A percentile compares a stretch with the other conserved stretches of the same genome.
phyloP scores from a whole-genome alignment of 1,140 invertebrate species.

The Leptopilina boulardi region DNA sequence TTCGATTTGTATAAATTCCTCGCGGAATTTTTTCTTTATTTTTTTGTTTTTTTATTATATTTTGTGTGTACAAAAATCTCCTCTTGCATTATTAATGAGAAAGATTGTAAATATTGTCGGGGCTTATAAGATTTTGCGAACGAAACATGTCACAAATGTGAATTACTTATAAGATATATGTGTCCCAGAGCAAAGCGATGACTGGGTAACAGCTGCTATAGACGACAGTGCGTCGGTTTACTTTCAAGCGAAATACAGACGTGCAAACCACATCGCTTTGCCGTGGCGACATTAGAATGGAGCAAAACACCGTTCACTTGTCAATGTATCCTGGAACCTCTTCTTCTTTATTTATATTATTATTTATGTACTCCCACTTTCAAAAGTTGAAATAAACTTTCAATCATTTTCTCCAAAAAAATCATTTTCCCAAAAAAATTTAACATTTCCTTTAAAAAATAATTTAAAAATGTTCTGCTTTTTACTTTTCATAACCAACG shows the following conservation, averaged over 20 bases:
- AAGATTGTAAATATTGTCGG: background rate
- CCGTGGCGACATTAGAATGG: slow-evolving; percentile 20
- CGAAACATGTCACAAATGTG: slow-evolving; percentile 21
- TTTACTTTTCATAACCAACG: too few relatives aligned
- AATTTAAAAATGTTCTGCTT: too few relatives aligned
- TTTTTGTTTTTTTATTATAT: too few relatives aligned
- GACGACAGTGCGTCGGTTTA: slow-evolving; percentile 24
- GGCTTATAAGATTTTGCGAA: background rate
- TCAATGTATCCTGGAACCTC: slow-evolving; percentile 24
- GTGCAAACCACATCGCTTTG: slow-evolving; percentile 21
- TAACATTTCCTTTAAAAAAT: too few relatives aligned
- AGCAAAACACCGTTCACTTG: slow-evolving; percentile 27
- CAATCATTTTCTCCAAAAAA: background rate
- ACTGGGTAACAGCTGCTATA: slow-evolving; percentile 23
- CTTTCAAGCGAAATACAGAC: slow-evolving; percentile 29
- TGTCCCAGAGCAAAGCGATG: slow-evolving; percentile 12
- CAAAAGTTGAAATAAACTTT: background rate
- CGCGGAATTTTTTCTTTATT: too few relatives aligned
- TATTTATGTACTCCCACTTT: background rate
- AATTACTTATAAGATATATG: slow-evolving; percentile 14
- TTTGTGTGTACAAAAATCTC: too few relatives aligned
- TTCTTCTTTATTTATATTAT: slow-evolving; percentile 12
- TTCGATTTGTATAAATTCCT: too few relatives aligned
- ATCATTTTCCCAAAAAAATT: too few relatives aligned
- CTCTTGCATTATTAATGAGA: background rate